A percentile compares a stretch with the other conserved stretches of the same genome.
These are phyloP conservation scores for Poliocrania exsul DNA, from an alignment of 2,797 vertebrate species.

Conservation along the genomic window DNA sequence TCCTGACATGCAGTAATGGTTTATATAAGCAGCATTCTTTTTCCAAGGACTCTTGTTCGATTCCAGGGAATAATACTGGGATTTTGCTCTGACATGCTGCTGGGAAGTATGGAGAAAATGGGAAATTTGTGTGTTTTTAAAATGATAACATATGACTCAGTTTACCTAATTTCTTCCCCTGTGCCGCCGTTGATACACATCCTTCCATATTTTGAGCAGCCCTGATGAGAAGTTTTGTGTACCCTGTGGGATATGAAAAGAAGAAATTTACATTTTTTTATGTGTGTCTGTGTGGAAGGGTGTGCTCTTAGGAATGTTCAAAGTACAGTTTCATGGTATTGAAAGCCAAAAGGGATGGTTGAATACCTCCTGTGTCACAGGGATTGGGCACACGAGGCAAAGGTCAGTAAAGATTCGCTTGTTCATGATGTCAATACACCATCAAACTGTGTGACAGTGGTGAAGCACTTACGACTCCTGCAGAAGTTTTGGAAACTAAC, in stretches of 20 bases:
- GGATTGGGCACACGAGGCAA: background rate
- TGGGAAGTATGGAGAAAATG: background rate
- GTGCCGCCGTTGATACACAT: background rate
- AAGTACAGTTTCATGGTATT: background rate
- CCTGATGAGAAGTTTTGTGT: background rate
- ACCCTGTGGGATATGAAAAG: background rate
- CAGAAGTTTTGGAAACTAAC: background rate
- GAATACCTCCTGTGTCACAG: background rate
- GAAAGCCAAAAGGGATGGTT: background rate
- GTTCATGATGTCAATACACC: background rate
- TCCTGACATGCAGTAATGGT: constrained; percentile 49
- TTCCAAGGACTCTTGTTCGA: constrained; percentile 12
- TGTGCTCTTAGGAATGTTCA: background rate
- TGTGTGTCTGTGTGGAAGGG: background rate
- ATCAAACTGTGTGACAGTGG: background rate
- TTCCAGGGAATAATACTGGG: background rate
- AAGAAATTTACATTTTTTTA: background rate
- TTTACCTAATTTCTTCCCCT: background rate
- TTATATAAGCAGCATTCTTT: constrained; percentile 49
- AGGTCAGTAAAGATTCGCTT: background rate
- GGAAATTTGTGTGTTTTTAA: background rate
- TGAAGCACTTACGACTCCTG: background rate
- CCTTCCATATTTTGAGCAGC: background rate
- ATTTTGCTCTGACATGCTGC: background rate
- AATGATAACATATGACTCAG: background rate